Base-by-base conservation (phyloP, 35 echinoderm and acorn worm genomes). In the Holothuria glaberrima region DNA sequence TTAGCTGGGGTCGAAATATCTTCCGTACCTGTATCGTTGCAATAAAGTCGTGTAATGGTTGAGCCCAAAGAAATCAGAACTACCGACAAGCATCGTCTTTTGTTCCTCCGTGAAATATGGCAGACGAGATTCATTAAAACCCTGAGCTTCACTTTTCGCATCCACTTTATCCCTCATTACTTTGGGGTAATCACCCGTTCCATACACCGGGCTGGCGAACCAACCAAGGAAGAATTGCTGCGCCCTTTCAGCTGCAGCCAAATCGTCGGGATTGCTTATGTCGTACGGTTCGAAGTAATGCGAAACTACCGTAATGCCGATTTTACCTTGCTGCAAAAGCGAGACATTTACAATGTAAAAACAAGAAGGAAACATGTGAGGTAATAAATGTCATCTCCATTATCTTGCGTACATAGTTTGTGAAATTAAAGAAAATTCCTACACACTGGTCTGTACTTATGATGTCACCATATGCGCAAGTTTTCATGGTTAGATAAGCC, bases 141-240 rank as follows among this genome's bases (percentile, higher is more conserved):
- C 90, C 65, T 97, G 90, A 28, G 72, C 14, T 22, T 46, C 73
- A 59, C 95, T 98, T 75, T 92, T 90, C 6, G 44, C 31, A 5
- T 76, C 92, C 9, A 98, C 92, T 59, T 57, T 94, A 20, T 75
- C 50, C 82, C 94, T 94, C 95, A 98, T 94, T 22, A 98, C 41
- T 0, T 89, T 87, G 14, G 95, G 95, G 57, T 98, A 98, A 57
- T 98, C 95, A 10, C 95, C 95, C 31, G 92, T 89, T 22, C 73
- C 62, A 58, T 61, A 98, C 45, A 98, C 88, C 18, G 95, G 90
- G 65, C 92, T 87, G 10, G 86, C 95, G 48, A 86, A 98, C 95
- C 95, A 98, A 52, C 95, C 95, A 5, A 98, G 77, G 27, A 62
- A 58, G 71, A 94, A 98, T 59, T 94, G 92, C n/a, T 87, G 57